Conservation (phyloP, 2,797 vertebrate genomes). For the Salarias fasciatus region DNA sequence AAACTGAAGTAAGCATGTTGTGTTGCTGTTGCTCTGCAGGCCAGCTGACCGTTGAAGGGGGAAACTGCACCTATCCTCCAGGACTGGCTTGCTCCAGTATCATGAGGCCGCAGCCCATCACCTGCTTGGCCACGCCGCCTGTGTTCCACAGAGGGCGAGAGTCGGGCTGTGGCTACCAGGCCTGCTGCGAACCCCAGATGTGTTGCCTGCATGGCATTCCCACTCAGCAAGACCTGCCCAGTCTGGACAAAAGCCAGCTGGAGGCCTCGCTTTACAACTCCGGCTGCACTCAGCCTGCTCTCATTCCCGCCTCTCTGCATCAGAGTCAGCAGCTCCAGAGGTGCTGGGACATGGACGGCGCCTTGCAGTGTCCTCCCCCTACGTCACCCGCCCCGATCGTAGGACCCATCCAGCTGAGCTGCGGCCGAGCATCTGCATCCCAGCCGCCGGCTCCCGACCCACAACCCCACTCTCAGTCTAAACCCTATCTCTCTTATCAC, state of each 20-base stretch:
- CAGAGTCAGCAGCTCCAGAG: conserved; percentile 71
- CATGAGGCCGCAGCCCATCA: conserved; percentile 84
- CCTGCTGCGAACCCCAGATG: conserved; percentile 80
- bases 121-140: conserved; percentile 80
- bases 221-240: conserved; percentile 71
- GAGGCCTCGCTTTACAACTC: conserved; percentile 71
- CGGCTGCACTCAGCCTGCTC: conserved; percentile 70
- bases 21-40: conserved; percentile 77
- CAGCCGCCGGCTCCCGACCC: conserved; percentile 42
- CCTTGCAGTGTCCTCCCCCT: conserved; percentile 73
- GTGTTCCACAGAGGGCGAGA: conserved; percentile 78
- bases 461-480: conserved; percentile 52
- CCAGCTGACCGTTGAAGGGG: conserved; percentile 89
- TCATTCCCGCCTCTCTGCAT: conserved; percentile 66
- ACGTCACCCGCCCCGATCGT: conserved; percentile 54
- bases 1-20: background rate
- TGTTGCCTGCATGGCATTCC: conserved; percentile 89
- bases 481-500: conserved; percentile 61
- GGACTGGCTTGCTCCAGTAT: conserved; percentile 75
- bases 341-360: conserved; percentile 71
- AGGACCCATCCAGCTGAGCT: conserved; percentile 55
- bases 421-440: conserved; percentile 41
- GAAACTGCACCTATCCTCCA: conserved; percentile 82
- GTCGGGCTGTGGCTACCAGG: conserved; percentile 83
- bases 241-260: conserved; percentile 76